These are phyloP conservation scores for Xylophagus ater DNA, from an alignment of 2,888 invertebrate genomes.

Conservation along the genomic window DNA sequence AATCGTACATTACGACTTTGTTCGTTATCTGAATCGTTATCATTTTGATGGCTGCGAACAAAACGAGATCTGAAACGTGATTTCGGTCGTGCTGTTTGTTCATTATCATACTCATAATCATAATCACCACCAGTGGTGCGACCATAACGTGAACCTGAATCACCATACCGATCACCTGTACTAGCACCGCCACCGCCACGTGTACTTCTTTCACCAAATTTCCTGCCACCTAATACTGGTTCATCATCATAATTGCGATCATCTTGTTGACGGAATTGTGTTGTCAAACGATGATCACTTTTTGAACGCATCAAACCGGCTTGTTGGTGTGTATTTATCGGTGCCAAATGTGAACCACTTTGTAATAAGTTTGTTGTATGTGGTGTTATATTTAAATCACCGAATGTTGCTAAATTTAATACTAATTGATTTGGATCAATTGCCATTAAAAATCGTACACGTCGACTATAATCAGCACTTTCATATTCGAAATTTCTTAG, in stretches of 20 bases:
- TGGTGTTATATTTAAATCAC: conserved; percentile 73
- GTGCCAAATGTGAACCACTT: conserved; percentile 44
- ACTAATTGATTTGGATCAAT: conserved; percentile 88
- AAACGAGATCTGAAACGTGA: conserved; percentile 61
- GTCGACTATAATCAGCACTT: conserved; percentile 75
- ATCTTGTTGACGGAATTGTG: conserved; percentile 80
- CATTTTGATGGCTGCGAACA: conserved; percentile 54
- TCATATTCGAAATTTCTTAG: conserved; percentile 91
- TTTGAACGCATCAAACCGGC: conserved; percentile 84
- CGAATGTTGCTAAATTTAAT: conserved; percentile 76
- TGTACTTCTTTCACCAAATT: conserved; percentile 61
- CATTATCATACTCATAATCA: conserved; percentile 58
- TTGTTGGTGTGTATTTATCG: conserved; percentile 51
- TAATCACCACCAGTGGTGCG: conserved; percentile 45
- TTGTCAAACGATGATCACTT: conserved; percentile 81
- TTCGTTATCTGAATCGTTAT: conserved; percentile 69
- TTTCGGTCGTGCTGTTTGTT: conserved; percentile 48
- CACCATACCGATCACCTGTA: conserved; percentile 42
- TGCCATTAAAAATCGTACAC: conserved; percentile 75
- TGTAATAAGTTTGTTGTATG: conserved; percentile 41
- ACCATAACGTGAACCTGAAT: conserved; percentile 37
- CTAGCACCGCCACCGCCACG: conserved; percentile 22
- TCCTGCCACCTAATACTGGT: conserved; percentile 59
- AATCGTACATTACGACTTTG: conserved; percentile 53
- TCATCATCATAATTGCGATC: conserved; percentile 59